Conservation (phyloP, 2,113 vertebrate species). For the Bungarus multicinctus region DNA sequence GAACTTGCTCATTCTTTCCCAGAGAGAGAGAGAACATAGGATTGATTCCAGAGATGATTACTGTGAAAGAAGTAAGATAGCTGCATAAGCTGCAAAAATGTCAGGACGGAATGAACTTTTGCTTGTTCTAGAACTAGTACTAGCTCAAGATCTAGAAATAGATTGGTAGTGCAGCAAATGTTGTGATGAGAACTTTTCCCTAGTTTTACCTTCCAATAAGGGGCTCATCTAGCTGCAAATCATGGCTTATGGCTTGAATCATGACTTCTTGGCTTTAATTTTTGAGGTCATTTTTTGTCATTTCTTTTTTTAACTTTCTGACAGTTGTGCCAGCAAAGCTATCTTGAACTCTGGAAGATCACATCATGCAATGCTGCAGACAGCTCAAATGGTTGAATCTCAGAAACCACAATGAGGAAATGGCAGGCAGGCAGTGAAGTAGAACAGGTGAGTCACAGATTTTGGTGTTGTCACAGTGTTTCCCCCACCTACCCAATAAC, state of each 20-base stretch:
- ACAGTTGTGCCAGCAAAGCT: background rate
- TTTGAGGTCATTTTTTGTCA: background rate
- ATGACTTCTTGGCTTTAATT: background rate
- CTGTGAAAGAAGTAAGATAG: background rate
- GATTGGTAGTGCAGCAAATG: background rate
- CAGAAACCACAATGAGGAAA: background rate
- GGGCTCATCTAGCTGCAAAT: background rate
- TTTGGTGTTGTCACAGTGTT: background rate
- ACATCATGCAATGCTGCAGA: background rate
- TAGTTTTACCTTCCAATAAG: background rate
- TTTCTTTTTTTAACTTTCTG: background rate
- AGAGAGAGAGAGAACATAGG: background rate
- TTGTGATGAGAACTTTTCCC: background rate
- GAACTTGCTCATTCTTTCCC: background rate
- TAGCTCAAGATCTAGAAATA: background rate
- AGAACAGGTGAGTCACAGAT: background rate
- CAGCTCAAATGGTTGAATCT: background rate
- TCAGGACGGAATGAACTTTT: background rate
- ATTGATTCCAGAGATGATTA: background rate
- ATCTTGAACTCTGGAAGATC: background rate
- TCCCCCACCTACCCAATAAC: background rate
- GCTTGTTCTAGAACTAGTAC: background rate
- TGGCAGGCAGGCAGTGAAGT: background rate
- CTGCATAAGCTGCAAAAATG: background rate
- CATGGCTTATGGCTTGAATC: background rate